Conservation (phyloP, 2,113 vertebrate species). For the Tretioscincus oriximinensis region DNA sequence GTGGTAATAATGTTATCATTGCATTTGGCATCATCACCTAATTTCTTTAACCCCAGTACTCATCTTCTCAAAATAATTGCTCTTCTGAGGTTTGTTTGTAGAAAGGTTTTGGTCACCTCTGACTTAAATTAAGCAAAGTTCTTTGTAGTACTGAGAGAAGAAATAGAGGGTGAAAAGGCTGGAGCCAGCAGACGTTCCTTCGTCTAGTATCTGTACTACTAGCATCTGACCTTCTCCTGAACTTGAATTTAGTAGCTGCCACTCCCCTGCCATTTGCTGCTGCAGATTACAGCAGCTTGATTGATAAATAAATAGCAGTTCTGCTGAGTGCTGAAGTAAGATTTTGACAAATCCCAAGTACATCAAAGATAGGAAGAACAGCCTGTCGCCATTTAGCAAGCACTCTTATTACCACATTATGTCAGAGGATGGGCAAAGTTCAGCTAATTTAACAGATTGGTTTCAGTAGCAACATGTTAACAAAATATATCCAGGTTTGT, state of each 20-base stretch:
- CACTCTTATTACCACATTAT: conserved; percentile 27
- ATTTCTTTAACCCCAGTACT: conserved; percentile 5
- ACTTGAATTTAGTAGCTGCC: conserved; percentile 35
- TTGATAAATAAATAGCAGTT: conserved; percentile 42
- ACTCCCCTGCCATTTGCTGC: conserved; percentile 38
- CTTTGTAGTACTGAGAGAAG: not conserved
- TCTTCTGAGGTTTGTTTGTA: conserved; percentile 9
- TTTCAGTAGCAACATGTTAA: not conserved
- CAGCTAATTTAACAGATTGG: conserved; percentile 27
- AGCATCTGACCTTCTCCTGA: conserved; percentile 50
- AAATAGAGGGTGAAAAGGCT: not conserved
- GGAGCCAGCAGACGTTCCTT: conserved; percentile 9
- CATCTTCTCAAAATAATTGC: not conserved
- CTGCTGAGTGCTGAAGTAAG: conserved; percentile 30
- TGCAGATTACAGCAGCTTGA: conserved; percentile 26
- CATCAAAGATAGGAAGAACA: conserved; percentile 46
- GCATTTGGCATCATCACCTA: conserved; percentile 10
- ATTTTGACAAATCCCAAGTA: conserved; percentile 53
- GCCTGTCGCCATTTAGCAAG: conserved; percentile 26
- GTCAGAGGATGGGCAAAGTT: conserved; percentile 18
- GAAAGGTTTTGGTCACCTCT: conserved; percentile 14
- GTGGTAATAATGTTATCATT: conserved; percentile 23
- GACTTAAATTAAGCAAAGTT: conserved; percentile 12
- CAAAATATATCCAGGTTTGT: not conserved
- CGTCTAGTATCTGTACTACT: conserved; percentile 17